Conservation (phyloP, 2,888 invertebrate species). For the Entomobrya multifasciata region DNA sequence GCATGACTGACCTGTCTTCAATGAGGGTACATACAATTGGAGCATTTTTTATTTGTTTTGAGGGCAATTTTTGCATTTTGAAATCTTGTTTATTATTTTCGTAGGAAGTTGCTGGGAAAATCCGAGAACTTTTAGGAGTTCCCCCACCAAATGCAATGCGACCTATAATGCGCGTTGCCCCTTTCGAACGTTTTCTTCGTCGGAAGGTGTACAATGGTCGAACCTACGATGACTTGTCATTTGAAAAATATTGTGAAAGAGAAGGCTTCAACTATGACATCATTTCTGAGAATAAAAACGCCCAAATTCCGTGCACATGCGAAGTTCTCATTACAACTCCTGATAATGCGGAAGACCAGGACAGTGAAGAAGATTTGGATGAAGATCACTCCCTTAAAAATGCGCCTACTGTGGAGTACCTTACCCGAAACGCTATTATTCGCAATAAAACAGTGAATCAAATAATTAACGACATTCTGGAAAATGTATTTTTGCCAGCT, state of each 20-base stretch:
- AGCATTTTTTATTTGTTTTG: too few species aligned
- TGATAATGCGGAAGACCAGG: constrained; percentile 19
- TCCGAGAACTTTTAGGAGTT: constrained; percentile 72
- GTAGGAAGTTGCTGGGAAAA: constrained; percentile 69
- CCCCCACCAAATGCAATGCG: constrained; percentile 74
- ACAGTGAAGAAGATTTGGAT: constrained; percentile 46
- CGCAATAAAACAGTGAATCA: constrained; percentile 71
- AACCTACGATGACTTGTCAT: constrained; percentile 73
- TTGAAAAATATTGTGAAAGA: constrained; percentile 71
- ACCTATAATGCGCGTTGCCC: constrained; percentile 69
- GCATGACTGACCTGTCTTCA: constrained; percentile 72
- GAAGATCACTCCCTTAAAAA: constrained; percentile 63
- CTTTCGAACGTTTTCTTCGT: constrained; percentile 73
- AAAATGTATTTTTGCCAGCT: constrained; percentile 61
- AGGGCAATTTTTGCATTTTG: constrained; percentile 1
- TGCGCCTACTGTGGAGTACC: constrained; percentile 75
- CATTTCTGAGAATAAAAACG: constrained; percentile 63
- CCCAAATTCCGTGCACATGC: constrained; percentile 69
- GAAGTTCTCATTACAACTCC: constrained; percentile 62
- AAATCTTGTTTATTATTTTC: neutral
- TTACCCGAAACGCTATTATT: constrained; percentile 73
- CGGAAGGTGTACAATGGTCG: constrained; percentile 67
- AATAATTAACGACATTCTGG: constrained; percentile 71
- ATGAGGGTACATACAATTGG: constrained; percentile 67
- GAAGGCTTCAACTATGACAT: constrained; percentile 70